Percentiles rank a stretch among this genome's conserved stretches.
These are phyloP conservation scores for Mesaphorura yosii DNA, from an alignment of 1,140 invertebrate species.

Conservation along the genomic window DNA sequence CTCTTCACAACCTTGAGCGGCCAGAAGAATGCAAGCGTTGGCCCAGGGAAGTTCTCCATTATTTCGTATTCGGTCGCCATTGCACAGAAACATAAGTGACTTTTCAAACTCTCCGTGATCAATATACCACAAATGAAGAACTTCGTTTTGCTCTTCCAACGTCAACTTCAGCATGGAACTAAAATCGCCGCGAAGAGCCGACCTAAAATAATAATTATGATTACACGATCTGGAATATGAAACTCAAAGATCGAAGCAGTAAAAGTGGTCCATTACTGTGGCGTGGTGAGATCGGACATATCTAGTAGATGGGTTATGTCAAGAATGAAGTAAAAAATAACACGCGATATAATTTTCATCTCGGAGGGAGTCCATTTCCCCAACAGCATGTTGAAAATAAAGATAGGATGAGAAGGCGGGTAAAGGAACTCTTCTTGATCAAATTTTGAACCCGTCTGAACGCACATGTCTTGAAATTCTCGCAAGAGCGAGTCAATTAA, in stretches of 20 bases:
- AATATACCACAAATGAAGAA: neutral
- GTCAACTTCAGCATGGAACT: neutral
- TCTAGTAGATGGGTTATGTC: neutral
- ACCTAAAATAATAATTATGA: neutral
- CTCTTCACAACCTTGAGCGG: neutral
- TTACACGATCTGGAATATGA: no score
- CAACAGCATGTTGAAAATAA: constrained; percentile 27
- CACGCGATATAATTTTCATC: constrained; percentile 5
- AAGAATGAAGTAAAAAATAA: constrained; percentile 8
- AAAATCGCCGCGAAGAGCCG: neutral
- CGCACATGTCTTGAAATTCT: constrained; percentile 14
- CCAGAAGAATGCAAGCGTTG: neutral
- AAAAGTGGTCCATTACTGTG: no score
- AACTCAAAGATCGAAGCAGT: no score
- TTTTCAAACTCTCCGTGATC: constrained; percentile 2
- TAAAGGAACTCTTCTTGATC: constrained; percentile 17
- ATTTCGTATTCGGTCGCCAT: neutral
- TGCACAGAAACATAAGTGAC: neutral
- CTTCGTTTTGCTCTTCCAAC: neutral
- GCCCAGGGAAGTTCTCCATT: neutral
- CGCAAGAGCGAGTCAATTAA: constrained; percentile 27
- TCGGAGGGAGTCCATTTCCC: constrained; percentile 14
- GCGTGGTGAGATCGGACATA: no score
- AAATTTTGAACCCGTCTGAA: constrained; percentile 19
- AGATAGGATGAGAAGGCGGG: constrained; percentile 24